Evolutionary conservation across 2,888 invertebrate species (phyloP).

Genomic region (Poecilobothrus nobilitatus): DNA sequence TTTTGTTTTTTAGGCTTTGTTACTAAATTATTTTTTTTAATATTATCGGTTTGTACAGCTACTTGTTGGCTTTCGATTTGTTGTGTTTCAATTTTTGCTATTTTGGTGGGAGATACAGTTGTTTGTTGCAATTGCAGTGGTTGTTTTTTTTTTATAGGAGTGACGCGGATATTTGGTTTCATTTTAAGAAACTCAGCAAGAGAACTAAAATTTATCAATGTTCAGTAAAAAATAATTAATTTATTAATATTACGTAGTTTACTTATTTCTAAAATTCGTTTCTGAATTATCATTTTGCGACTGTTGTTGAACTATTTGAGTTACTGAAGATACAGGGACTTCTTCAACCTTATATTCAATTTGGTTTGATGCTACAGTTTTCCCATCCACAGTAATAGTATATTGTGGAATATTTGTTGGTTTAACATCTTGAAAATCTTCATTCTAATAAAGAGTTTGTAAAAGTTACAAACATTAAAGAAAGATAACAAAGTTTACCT

Average conservation of each 20-base stretch:
- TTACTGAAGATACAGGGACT: constrained; percentile 19
- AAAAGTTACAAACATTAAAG: not conserved
- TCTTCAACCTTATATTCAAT: constrained; percentile 34
- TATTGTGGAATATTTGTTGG: constrained; percentile 37
- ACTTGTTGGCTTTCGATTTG: constrained; percentile 21
- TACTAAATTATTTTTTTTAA: constrained; percentile 30
- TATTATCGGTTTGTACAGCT: constrained; percentile 25
- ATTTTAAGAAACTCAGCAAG: constrained; percentile 40
- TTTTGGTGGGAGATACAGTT: constrained; percentile 23
- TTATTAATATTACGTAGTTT: constrained; percentile 19
- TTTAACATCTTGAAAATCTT: constrained; percentile 24
- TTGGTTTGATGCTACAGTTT: constrained; percentile 30
- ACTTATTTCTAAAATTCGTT: constrained; percentile 39
- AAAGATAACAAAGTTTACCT: constrained; percentile 27
- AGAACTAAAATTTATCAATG: constrained; percentile 27
- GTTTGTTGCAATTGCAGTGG: constrained; percentile 23
- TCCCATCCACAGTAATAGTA: constrained; percentile 40
- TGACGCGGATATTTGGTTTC: constrained; percentile 42
- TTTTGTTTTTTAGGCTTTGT: constrained; percentile 39
- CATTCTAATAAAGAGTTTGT: constrained; percentile 19
- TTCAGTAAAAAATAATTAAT: not conserved
- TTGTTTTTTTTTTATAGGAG: constrained; percentile 29
- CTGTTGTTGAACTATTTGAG: constrained; percentile 22
- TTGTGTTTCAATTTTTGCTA: constrained; percentile 29
- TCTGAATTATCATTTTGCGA: constrained; percentile 31